Evolutionary conservation across 2,888 invertebrate genomes (phyloP).

Genomic region (Drosophila sordidula): DNA sequence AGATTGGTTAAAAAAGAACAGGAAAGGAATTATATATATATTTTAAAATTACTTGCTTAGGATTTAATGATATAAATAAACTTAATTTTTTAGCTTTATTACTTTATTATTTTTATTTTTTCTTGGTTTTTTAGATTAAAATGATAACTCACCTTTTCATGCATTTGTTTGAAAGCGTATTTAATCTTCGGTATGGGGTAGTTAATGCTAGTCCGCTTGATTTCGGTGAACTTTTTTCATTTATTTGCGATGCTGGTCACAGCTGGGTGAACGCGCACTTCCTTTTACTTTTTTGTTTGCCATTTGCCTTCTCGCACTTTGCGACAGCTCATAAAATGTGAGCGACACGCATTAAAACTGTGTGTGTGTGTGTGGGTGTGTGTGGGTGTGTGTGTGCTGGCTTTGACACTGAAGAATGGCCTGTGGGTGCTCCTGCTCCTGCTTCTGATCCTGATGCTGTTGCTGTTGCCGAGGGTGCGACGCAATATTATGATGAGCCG

Average conservation of each 20-base stretch:
- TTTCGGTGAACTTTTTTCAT: conserved; percentile 70
- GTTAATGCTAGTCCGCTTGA: conserved; percentile 45
- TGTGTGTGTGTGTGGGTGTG: conserved; percentile 28
- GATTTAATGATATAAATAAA: too few species aligned
- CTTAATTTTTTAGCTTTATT: too few species aligned
- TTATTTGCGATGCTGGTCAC: conserved; percentile 76
- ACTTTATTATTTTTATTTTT: too few species aligned
- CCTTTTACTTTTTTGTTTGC: conserved; percentile 60
- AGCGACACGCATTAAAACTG: conserved; percentile 79
- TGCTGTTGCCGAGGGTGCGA: conserved; percentile 15
- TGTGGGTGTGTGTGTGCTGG: conserved; percentile 40
- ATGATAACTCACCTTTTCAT: too few species aligned
- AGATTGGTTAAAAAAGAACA: too few species aligned
- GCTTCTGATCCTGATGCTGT: conserved; percentile 20
- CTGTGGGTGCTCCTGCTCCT: conserved; percentile 46
- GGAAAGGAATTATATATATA: too few species aligned
- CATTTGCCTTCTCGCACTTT: conserved; percentile 66
- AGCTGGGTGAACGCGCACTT: conserved; percentile 76
- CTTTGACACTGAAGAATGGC: conserved; percentile 78
- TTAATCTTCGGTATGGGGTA: background rate
- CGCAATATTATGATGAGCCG: conserved; percentile 71
- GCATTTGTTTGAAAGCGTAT: background rate
- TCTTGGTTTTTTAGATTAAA: too few species aligned
- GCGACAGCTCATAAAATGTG: conserved; percentile 80
- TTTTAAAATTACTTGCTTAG: too few species aligned